Percentiles rank a stretch among this genome's conserved stretches.
Conservation (phyloP, 1,140 invertebrate species). For the Drosophila sulfurigaster region DNA sequence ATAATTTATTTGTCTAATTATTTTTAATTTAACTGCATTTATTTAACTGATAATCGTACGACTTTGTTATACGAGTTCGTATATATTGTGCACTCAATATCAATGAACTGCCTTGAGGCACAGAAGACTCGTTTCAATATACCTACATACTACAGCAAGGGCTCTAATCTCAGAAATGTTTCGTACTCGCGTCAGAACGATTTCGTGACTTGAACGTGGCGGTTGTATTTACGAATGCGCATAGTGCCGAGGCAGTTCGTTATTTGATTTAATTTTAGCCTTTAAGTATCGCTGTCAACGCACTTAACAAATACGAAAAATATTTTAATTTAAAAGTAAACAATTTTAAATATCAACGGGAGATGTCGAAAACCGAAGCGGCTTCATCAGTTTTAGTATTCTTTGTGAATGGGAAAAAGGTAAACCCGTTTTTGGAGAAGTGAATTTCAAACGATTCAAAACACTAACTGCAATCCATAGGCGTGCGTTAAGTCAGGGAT, state of each 20-base stretch:
- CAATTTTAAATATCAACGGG: not conserved
- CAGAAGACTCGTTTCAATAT: slow-evolving; percentile 11
- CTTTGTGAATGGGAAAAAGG: slow-evolving; percentile 86
- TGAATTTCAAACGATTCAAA: slow-evolving; percentile 3
- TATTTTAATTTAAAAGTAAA: not conserved
- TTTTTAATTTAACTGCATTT: slow-evolving; percentile 18
- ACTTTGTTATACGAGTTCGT: slow-evolving; percentile 7
- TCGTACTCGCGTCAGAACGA: slow-evolving; percentile 57
- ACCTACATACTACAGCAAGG: not conserved
- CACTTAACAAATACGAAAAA: slow-evolving; percentile 40
- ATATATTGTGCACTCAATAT: not conserved
- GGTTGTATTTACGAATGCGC: slow-evolving; percentile 54
- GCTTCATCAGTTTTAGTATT: slow-evolving; percentile 83
- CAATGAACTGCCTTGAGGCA: not conserved
- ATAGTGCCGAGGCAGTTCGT: slow-evolving; percentile 10
- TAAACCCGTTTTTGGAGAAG: slow-evolving; percentile 46
- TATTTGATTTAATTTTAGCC: slow-evolving; percentile 27
- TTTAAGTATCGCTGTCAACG: slow-evolving; percentile 16
- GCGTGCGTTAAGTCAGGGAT: not conserved
- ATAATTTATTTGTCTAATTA: slow-evolving; percentile 10
- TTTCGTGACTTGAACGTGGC: slow-evolving; percentile 58
- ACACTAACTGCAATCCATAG: not conserved
- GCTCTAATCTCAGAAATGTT: slow-evolving; percentile 32
- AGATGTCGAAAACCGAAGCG: slow-evolving; percentile 49
- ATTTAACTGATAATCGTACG: not conserved